Evolutionary conservation across 1,140 invertebrate genomes (phyloP), one percentile per base, ranked within the genome.

Genomic region (Drosophila burlai): DNA sequence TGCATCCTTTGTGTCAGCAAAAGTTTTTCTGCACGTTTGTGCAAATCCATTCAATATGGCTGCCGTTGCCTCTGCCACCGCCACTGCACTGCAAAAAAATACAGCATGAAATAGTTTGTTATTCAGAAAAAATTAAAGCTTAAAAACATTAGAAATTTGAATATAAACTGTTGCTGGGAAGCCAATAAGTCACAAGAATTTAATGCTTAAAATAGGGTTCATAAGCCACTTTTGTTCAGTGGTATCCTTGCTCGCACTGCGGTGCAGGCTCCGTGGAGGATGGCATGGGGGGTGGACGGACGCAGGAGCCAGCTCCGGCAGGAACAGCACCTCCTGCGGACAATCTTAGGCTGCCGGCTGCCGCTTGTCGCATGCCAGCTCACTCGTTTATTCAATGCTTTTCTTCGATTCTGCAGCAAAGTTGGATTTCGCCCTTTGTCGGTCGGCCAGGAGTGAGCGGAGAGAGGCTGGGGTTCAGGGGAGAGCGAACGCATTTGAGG

Each of bases 31-130:
- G 85, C 85, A 89, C 85, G 85, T 90, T 85, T 90, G 81, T 89
- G 85, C 71, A 89, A 89, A 89, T 89, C 81, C 85, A 90, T 89
- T 90, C 85, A 89, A 90, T 89, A 89, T 89, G 84, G 84, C 85
- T 90, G 74, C 83, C 76, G 83, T 80, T 86, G 79, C 77, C 80
- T 43, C 49, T 80, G 50, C 63, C 73, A 55, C 45, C 76, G 65
- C 50, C 63, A 59, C n/a, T 15, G 10, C 68, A 74, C 71, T 34
- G 36, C 31, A 15, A 31, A 43, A 9, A 42, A 73, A 26, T 45
- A 9, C 34, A 7, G 15, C 13, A 18, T 5, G 0, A 52, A 11
- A 21, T 2, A 13, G 6, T 21, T 13, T 8, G 1, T 16, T 40
- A 55, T 18, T 16, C 13, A 7, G 1, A 5, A 1, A 21, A 31